These are phyloP conservation scores for Decapterus maruadsi DNA, from an alignment of 2,797 vertebrate genomes.

Conservation along the genomic window DNA sequence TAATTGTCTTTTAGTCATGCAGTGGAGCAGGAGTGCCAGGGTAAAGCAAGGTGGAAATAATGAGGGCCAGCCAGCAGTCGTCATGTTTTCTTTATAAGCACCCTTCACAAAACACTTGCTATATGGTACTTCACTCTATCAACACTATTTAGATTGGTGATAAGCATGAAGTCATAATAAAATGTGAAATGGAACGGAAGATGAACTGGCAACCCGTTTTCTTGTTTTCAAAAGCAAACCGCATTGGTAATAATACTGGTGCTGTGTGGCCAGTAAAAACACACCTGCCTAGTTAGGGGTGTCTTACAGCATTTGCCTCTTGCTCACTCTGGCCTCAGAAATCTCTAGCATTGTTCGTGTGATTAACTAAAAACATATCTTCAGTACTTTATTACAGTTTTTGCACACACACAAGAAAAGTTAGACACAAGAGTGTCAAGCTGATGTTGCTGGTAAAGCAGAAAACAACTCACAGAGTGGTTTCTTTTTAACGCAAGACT, in stretches of 20 bases:
- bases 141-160: slow-evolving; percentile 73
- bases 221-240: slow-evolving; percentile 54
- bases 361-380: slow-evolving; percentile 25
- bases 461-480: slow-evolving; percentile 24
- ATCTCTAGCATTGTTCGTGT: slow-evolving; percentile 48
- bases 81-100: slow-evolving; percentile 88
- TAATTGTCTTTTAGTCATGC: slow-evolving; percentile 99
- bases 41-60: slow-evolving; percentile 92
- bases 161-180: slow-evolving; percentile 79
- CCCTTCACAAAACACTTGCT: slow-evolving; percentile 84
- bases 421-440: slow-evolving; percentile 45
- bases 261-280: slow-evolving; percentile 55
- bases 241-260: slow-evolving; percentile 43
- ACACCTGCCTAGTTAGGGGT: slow-evolving; percentile 66
- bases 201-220: slow-evolving; percentile 29
- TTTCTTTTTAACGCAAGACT: not conserved
- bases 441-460: slow-evolving; percentile 17
- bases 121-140: slow-evolving; percentile 82
- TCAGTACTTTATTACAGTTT: slow-evolving; percentile 33
- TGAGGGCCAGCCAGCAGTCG: slow-evolving; percentile 88
- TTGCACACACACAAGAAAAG: slow-evolving; percentile 3
- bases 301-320: slow-evolving; percentile 66
- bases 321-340: slow-evolving; percentile 63
- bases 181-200: slow-evolving; percentile 51
- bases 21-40: slow-evolving; percentile 92